These are phyloP conservation scores for Lycia hirtaria DNA, from an alignment of 2,888 invertebrate species.

Conservation along the genomic window DNA sequence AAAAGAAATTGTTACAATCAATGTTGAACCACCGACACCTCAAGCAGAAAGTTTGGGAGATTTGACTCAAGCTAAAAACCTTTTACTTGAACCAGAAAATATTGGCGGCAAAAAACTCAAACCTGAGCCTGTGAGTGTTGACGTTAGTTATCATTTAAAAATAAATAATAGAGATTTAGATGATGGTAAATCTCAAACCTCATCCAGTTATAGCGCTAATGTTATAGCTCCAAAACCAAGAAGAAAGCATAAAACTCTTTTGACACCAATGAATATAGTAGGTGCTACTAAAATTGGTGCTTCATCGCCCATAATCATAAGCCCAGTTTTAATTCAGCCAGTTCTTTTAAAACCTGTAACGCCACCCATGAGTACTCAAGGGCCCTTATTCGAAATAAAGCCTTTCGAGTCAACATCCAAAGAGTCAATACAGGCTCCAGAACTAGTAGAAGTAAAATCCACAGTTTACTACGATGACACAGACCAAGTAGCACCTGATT, in stretches of 20 bases:
- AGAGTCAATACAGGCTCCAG: slow-evolving; percentile 39
- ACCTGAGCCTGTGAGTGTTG: slow-evolving; percentile 51
- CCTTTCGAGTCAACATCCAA: slow-evolving; percentile 30
- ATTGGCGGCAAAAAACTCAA: slow-evolving; percentile 29
- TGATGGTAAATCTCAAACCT: slow-evolving; percentile 44
- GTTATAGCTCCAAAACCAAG: slow-evolving; percentile 39
- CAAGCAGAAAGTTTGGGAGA: slow-evolving; percentile 18
- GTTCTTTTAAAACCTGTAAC: slow-evolving; percentile 61
- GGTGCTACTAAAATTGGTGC: slow-evolving; percentile 50
- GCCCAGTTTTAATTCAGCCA: slow-evolving; percentile 74
- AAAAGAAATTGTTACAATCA: slow-evolving; percentile 14
- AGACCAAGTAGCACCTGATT: slow-evolving; percentile 61
- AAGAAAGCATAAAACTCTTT: slow-evolving; percentile 58
- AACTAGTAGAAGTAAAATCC: slow-evolving; percentile 51
- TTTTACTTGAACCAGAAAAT: slow-evolving; percentile 37
- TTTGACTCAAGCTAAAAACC: slow-evolving; percentile 37
- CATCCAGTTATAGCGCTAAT: slow-evolving; percentile 43
- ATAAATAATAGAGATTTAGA: slow-evolving; percentile 70
- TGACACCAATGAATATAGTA: slow-evolving; percentile 66
- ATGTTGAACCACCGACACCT: slow-evolving; percentile 26
- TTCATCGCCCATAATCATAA: slow-evolving; percentile 67
- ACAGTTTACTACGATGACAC: slow-evolving; percentile 76
- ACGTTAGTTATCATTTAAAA: slow-evolving; percentile 77
- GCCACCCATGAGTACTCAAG: slow-evolving; percentile 20
- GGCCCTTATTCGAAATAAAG: slow-evolving; percentile 39